Base-by-base conservation (phyloP, 2,113 vertebrate species). In the Nerophis lumbriciformis region DNA sequence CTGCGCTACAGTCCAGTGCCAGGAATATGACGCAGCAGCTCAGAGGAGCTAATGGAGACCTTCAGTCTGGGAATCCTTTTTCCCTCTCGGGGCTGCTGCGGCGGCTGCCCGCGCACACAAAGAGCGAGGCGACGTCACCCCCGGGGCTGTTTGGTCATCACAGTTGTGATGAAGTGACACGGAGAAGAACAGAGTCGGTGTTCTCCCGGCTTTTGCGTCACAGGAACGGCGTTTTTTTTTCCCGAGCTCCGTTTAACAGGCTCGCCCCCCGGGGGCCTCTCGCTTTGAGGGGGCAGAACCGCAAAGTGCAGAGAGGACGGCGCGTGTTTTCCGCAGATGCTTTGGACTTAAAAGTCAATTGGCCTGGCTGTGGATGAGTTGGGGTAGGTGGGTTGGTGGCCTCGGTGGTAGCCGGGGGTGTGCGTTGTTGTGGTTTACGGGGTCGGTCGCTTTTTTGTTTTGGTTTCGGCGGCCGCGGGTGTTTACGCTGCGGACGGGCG, bases 131-230 rank as follows among this genome's bases (percentile, higher is more conserved):
- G 67, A 67, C 16, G 6, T 42, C 54, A 78, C 59, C 53, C 13
- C 8, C 65, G 59, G 57, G 57, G 49, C 61, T 69, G 63, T 57
- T 48, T 61, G 77, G 67, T 77, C 81, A 71, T 76, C 72, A 71
- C 64, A 48, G 57, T 28, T 80, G 63, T 73, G 73, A 78, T 61
- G 73, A 69, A 81, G 66, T 51, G 54, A 72, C 67, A 68, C 47
- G 2, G 65, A 77, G 66, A 68, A 81, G 85, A 85, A 87, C 76
- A 83, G 72, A 81, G 75, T 61, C 72, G 69, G 72, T 61, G 71
- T 86, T 84, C 84, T 85, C 64, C 61, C 75, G 76, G 78, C 81
- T 54, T 79, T 28, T 74, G 66, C 78, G 81, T 87, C 83, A 80
- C 78, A 72, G 63, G 75, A 77, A 28, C 28, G 0, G 28, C 28